Evolutionary conservation across 2,797 vertebrate genomes (phyloP), one percentile per base, ranked within the genome.

Genomic region (Sebastolobus altivelis): DNA sequence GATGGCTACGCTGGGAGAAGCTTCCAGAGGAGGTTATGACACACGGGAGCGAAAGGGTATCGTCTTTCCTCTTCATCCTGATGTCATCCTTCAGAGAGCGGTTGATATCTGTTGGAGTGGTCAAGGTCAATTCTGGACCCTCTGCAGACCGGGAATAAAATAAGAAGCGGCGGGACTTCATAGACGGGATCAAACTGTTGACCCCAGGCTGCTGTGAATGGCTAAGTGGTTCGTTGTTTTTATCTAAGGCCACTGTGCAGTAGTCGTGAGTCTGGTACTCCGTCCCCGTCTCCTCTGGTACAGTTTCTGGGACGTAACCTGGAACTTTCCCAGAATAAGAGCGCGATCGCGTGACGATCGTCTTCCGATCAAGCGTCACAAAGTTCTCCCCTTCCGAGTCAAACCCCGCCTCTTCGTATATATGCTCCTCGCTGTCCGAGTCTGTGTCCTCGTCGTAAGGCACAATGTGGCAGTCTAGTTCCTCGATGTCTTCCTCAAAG

Each of bases 241-340:
- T 95, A 63, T 95, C 95, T 81, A 95, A 90, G 49, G 92, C 81
- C 85, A 96, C 94, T 2, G 95, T 93, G 80, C 93, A 96, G 69
- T 96, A 95, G 77, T 95, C 93, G 18, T 94, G 92, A 68, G 14
- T 90, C 81, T 96, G 95, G 14, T 90, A 96, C 79, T 98, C 98
- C 16, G 96, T 92, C 22, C 96, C 97, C 1, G 94, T 95, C 93
- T 99, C 99, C 91, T 99, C 99, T 8, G 97, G 98, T 71, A 99
- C 98, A 1, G 99, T 99, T 93, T 99, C 99, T 37, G 99, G 98
- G 49, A 99, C 98, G 31, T 94, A 97, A 76, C 97, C 97, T 1
- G 97, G 94, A 87, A 97, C 89, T 93, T 98, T 99, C 3, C 97
- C 97, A n/a, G 98, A 98, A 65, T 98, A 98, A 0, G 99, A 98